phyloP scores from a whole-genome alignment of 2,888 invertebrate species.

The Yponomeuta sedellus region DNA sequence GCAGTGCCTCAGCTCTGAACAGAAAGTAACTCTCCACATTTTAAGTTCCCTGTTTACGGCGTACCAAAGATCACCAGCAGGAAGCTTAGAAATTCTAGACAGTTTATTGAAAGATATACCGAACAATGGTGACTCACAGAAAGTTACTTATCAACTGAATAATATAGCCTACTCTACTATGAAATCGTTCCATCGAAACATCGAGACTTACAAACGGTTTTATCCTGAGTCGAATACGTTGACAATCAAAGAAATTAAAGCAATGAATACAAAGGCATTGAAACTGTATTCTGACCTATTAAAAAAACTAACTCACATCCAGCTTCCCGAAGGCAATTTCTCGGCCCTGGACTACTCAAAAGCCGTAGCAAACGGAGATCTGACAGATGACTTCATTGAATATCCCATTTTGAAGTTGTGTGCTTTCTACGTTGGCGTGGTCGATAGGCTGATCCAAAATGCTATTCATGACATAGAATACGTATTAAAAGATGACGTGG shows the following conservation, averaged over 20 bases:
- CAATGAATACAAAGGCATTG: slow-evolving; percentile 57
- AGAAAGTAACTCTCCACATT: slow-evolving; percentile 12
- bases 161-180: slow-evolving; percentile 32
- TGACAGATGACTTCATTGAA: slow-evolving; percentile 67
- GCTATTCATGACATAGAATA: slow-evolving; percentile 41
- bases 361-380: slow-evolving; percentile 54
- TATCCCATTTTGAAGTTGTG: slow-evolving; percentile 74
- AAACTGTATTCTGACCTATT: slow-evolving; percentile 61
- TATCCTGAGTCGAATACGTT: slow-evolving; percentile 41
- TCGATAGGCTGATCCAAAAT: slow-evolving; percentile 58
- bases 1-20: slow-evolving; percentile 25
- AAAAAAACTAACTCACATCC: slow-evolving; percentile 29
- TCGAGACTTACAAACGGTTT: slow-evolving; percentile 40
- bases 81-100: slow-evolving; percentile 31
- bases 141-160: slow-evolving; percentile 29
- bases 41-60: slow-evolving; percentile 32
- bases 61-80: slow-evolving; percentile 46
- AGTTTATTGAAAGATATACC: slow-evolving; percentile 30
- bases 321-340: slow-evolving; percentile 34
- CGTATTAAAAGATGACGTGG: slow-evolving; percentile 45
- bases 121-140: not conserved
- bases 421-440: slow-evolving; percentile 56
- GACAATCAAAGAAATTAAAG: slow-evolving; percentile 26
- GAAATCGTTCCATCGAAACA: slow-evolving; percentile 23
- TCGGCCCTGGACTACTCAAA: slow-evolving; percentile 70